Base-by-base conservation (phyloP, 2,888 invertebrate species). In the Platypus cylindrus region DNA sequence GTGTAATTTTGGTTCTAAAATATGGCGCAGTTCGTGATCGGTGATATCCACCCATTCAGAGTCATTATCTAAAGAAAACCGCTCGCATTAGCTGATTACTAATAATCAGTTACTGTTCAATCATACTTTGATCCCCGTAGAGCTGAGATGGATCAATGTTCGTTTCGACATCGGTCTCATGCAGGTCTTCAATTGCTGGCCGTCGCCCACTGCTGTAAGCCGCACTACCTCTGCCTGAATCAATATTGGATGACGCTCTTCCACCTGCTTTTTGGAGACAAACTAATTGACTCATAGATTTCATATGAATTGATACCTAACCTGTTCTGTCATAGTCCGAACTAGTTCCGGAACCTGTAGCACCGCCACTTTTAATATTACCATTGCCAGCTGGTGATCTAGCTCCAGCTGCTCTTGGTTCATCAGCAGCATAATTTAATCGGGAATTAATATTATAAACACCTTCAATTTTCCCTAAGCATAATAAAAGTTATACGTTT, bases 11-110 rank as follows among this genome's bases (percentile, higher is more conserved):
- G 81, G 81, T 52, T 82, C 81, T 43, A 83, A 58, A 51, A 83
- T 83, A 56, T 79, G 78, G 12, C 82, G 67, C 14, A 84, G 65
- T 56, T 84, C 84, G 27, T 78, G 79, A 56, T 84, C 83, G 7
- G 83, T 83, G 30, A 81, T 70, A 48, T 82, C 82, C 1, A 80
- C 80, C 84, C 84, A 84, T 59, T 83, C 82, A 17, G 78, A 73
- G 49, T 81, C 80, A 45, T 70, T 73, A 17, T 65, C 71, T 64
- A 23, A 26, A 45, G 41, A 22, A 34, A 34, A 22, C 28, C 15
- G 24, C 34, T 30, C 11, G 2, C 16, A 16, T 16, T 17, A n/a
- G n/a, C n/a, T 9, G 5, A 7, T 20, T 9, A 20, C 9, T 20
- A 7, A 20, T 20, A 5, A 20, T 9, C 20, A 9, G 20, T 7